Conservation (phyloP, 2,888 invertebrate species). For the Glaucopsyche alexis region DNA sequence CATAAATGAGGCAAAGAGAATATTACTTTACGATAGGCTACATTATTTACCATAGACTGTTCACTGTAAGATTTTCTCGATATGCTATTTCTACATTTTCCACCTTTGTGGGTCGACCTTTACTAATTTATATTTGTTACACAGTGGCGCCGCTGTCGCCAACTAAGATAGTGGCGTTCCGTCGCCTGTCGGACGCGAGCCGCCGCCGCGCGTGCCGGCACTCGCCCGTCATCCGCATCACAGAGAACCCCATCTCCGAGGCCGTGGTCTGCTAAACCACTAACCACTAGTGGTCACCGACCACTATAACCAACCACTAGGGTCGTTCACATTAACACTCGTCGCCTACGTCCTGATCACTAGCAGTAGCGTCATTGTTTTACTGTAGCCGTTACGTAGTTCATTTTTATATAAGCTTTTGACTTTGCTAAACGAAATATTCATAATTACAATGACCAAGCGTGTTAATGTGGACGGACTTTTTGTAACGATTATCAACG, state of each 20-base stretch:
- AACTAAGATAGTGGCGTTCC: slow-evolving; percentile 83
- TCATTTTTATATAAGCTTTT: slow-evolving; percentile 22
- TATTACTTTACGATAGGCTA: no score
- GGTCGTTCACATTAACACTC: slow-evolving; percentile 28
- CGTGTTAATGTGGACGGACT: slow-evolving; percentile 27
- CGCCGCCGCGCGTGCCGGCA: slow-evolving; percentile 70
- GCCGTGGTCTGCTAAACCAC: slow-evolving; percentile 84
- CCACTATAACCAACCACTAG: neutral
- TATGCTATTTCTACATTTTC: no score
- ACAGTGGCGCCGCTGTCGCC: slow-evolving; percentile 87
- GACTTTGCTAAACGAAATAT: slow-evolving; percentile 25
- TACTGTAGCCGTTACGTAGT: slow-evolving; percentile 24
- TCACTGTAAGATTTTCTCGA: no score
- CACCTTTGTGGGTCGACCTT: neutral
- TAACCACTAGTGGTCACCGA: neutral
- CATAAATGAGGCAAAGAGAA: no score
- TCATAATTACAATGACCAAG: slow-evolving; percentile 15
- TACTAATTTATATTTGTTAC: slow-evolving; percentile 31
- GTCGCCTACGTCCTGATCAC: neutral
- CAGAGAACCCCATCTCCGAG: slow-evolving; percentile 88
- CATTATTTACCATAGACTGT: no score
- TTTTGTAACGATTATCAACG: neutral
- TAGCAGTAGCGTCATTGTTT: slow-evolving; percentile 4
- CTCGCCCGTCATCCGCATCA: slow-evolving; percentile 86
- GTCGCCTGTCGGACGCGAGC: slow-evolving; percentile 77